Percentiles rank a stretch among this genome's conserved stretches.
Conservation (phyloP, 2,888 invertebrate genomes). For the Miltochrista miniata region DNA sequence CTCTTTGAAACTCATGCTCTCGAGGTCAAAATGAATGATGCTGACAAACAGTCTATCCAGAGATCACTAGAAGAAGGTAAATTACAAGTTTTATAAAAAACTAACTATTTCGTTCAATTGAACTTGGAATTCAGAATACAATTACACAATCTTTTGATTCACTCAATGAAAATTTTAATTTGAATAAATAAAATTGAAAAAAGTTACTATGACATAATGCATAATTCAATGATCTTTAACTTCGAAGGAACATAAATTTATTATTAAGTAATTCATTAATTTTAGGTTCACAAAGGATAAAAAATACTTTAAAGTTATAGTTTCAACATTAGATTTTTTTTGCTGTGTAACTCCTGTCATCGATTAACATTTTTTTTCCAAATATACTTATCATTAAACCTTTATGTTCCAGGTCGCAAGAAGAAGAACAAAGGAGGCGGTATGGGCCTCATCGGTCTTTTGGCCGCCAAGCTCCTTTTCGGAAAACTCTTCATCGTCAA, state of each 20-base stretch:
- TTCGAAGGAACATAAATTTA: no score
- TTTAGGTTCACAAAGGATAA: no score
- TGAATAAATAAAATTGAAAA: no score
- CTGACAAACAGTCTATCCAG: conserved; percentile 88
- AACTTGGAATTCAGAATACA: neutral
- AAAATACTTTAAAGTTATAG: neutral
- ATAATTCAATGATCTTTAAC: no score
- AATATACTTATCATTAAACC: neutral
- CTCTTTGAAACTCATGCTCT: conserved; percentile 91
- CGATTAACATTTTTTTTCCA: no score
- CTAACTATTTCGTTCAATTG: no score
- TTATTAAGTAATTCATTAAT: no score
- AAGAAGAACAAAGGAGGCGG: conserved; percentile 87
- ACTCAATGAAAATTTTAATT: no score
- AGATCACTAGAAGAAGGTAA: conserved; percentile 93
- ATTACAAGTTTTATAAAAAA: neutral
- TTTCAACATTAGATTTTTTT: no score
- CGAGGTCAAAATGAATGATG: conserved; percentile 91
- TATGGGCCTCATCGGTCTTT: conserved; percentile 86
- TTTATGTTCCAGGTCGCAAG: conserved; percentile 81
- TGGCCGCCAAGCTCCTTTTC: conserved; percentile 70
- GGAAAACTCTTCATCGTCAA: conserved; percentile 89
- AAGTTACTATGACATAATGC: no score
- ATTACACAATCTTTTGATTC: no score
- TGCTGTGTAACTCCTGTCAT: no score